These are phyloP conservation scores for Seira musarum DNA, from an alignment of 2,888 invertebrate genomes.

Conservation along the genomic window DNA sequence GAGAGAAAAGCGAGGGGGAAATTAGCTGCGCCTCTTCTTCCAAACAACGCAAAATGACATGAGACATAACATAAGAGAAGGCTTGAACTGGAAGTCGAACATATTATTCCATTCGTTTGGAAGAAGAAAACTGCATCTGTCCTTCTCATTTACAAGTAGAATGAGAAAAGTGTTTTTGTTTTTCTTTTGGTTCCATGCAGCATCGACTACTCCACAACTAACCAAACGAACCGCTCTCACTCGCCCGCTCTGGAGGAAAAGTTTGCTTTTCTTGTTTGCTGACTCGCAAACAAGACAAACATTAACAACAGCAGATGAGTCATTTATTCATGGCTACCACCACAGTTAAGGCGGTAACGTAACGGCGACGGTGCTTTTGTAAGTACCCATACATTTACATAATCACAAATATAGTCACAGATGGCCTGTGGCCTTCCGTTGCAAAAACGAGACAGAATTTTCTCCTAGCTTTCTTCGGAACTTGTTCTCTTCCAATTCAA, in stretches of 20 bases:
- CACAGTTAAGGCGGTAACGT: no score
- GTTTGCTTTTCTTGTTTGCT: background rate
- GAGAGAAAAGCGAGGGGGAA: background rate
- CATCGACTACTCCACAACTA: no score
- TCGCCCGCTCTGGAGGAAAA: no score
- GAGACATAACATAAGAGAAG: no score
- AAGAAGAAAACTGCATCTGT: background rate
- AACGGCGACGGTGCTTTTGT: background rate
- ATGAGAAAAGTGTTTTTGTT: background rate
- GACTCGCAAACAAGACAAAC: background rate
- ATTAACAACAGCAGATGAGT: background rate
- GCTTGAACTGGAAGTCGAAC: no score
- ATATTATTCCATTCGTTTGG: no score
- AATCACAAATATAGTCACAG: background rate
- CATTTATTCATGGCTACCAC: background rate
- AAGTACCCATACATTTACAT: background rate
- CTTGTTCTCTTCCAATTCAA: no score
- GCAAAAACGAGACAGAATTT: background rate
- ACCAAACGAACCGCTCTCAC: no score
- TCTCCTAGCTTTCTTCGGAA: background rate
- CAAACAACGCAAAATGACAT: background rate
- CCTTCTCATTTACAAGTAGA: background rate
- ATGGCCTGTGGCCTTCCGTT: background rate
- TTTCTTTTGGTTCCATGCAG: background rate
- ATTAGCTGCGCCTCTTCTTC: background rate